Evolutionary conservation across 2,113 vertebrate species (phyloP).

Genomic region (Meleagris gallopavo): DNA sequence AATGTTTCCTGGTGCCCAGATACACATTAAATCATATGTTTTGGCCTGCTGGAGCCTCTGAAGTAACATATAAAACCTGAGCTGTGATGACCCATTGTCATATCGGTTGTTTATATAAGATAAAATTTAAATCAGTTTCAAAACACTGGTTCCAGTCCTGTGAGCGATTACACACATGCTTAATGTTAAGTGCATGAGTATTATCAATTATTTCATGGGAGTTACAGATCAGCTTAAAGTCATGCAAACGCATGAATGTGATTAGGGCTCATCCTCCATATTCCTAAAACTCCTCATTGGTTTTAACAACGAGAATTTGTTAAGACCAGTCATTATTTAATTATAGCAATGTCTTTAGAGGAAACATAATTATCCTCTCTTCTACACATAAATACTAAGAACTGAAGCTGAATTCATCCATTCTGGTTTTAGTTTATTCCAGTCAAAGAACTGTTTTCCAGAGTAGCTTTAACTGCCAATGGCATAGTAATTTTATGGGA

Average conservation of each 20-base stretch:
- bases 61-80: not conserved
- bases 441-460: not conserved
- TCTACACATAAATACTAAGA: not conserved
- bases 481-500: not conserved
- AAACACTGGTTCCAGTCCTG: not conserved
- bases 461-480: not conserved
- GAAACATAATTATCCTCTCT: slow-evolving; percentile 16
- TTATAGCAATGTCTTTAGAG: slow-evolving; percentile 25
- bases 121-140: slow-evolving; percentile 12
- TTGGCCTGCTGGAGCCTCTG: not conserved
- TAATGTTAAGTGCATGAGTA: slow-evolving; percentile 15
- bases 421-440: not conserved
- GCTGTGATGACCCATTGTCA: not conserved
- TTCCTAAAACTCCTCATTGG: slow-evolving; percentile 2
- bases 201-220: slow-evolving; percentile 35
- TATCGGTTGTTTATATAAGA: not conserved
- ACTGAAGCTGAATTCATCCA: not conserved
- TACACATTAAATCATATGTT: not conserved
- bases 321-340: slow-evolving; percentile 38
- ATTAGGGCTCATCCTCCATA: not conserved
- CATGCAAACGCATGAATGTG: not conserved
- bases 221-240: slow-evolving; percentile 39
- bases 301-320: slow-evolving; percentile 25
- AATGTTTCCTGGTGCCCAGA: fast-evolving
- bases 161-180: slow-evolving; percentile 37